Evolutionary conservation across 2,797 vertebrate genomes (phyloP).

Genomic region (Karalla daura): DNA sequence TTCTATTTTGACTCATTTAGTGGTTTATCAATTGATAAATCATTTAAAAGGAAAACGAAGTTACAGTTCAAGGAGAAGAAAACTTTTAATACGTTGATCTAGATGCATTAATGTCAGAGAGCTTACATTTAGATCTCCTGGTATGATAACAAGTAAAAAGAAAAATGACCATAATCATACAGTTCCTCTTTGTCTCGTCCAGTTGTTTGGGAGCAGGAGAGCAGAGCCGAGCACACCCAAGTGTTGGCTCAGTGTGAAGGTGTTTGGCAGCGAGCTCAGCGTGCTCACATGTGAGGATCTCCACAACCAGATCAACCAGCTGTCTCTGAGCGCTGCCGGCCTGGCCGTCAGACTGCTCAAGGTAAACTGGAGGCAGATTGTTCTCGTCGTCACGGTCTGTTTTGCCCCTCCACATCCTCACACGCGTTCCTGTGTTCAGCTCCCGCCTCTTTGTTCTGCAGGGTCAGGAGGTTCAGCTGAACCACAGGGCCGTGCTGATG

Average conservation of each 20-base stretch:
- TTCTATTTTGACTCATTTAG: too few species aligned
- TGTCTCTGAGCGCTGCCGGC: conserved; percentile 84
- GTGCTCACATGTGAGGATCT: conserved; percentile 85
- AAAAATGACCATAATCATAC: not conserved
- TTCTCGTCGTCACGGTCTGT: not conserved
- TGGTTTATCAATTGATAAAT: too few species aligned
- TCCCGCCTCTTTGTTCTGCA: conserved; percentile 54
- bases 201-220: conserved; percentile 79
- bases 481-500: conserved; percentile 82
- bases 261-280: conserved; percentile 89
- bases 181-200: conserved; percentile 31
- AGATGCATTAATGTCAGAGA: too few species aligned
- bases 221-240: conserved; percentile 50
- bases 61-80: too few species aligned
- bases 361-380: conserved; percentile 66
- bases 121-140: too few species aligned
- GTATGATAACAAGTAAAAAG: too few species aligned
- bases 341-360: conserved; percentile 87
- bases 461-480: conserved; percentile 89
- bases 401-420: not conserved
- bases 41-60: too few species aligned
- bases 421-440: not conserved
- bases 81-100: too few species aligned
- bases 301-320: conserved; percentile 70
- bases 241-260: conserved; percentile 85